Conservation (phyloP, 2,113 vertebrate species). For the Saimiri boliviensis region DNA sequence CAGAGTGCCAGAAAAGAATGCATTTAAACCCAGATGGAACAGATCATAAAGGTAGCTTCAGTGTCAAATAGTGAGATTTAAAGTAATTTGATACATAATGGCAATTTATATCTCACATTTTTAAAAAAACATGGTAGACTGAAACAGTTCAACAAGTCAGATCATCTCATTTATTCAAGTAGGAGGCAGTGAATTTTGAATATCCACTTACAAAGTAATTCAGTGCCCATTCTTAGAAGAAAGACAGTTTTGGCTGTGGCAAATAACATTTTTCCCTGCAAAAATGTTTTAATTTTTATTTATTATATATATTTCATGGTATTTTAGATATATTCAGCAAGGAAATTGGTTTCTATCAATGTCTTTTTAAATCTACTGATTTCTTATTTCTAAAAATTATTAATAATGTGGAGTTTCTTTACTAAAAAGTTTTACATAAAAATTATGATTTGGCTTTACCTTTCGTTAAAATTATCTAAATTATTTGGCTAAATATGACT, state of each 20-base stretch:
- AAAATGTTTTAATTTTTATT: constrained; percentile 62
- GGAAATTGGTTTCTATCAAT: neutral
- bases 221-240: constrained; percentile 19
- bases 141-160: constrained; percentile 78
- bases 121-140: constrained; percentile 74
- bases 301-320: neutral
- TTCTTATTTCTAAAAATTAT: constrained; percentile 4
- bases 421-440: constrained; percentile 40
- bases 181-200: constrained; percentile 69
- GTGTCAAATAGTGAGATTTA: constrained; percentile 78
- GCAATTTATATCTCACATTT: constrained; percentile 75
- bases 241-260: constrained; percentile 59
- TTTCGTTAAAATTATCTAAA: neutral
- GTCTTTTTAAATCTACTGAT: neutral
- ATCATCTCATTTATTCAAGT: constrained; percentile 73
- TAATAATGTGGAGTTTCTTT: neutral
- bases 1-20: constrained; percentile 94
- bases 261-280: constrained; percentile 65
- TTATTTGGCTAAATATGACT: neutral
- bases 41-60: constrained; percentile 89
- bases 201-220: constrained; percentile 51
- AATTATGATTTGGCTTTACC: neutral
- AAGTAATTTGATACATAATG: constrained; percentile 80
- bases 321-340: neutral
- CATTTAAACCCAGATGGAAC: constrained; percentile 92